Percentiles rank a stretch among this genome's conserved stretches.
These are phyloP conservation scores for Hermaeophaga mercurialis DNA, from an alignment of 2,888 invertebrate genomes.

Conservation along the genomic window DNA sequence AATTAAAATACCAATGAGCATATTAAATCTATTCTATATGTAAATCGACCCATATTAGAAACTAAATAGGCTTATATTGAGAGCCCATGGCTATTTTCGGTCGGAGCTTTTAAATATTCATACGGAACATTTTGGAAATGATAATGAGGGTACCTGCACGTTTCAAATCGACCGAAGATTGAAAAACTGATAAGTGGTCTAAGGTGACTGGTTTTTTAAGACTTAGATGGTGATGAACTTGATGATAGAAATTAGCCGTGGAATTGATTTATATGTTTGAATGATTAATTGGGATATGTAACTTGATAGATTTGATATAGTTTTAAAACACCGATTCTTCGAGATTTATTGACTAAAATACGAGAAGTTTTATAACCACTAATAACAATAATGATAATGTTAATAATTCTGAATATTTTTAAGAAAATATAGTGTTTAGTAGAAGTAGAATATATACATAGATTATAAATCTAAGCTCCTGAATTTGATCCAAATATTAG, in stretches of 20 bases:
- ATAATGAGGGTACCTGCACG: conserved; percentile 12
- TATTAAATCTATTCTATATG: conserved; percentile 27
- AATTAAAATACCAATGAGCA: conserved; percentile 22
- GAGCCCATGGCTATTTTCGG: conserved; percentile 2
- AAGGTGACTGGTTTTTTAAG: background rate
- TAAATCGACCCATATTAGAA: conserved; percentile 24
- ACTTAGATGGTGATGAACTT: background rate
- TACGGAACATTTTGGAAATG: conserved; percentile 8
- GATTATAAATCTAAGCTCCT: too few relatives aligned
- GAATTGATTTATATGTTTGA: conserved; percentile 3
- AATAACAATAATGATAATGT: too few relatives aligned
- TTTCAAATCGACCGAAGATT: conserved; percentile 1
- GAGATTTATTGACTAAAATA: conserved; percentile 6
- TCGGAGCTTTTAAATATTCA: conserved; percentile 8
- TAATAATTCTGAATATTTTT: too few relatives aligned
- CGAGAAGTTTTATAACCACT: too few relatives aligned
- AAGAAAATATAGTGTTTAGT: too few relatives aligned
- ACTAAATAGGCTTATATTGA: conserved; percentile 21
- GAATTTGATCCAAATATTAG: too few relatives aligned
- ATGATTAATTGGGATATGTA: conserved; percentile 1
- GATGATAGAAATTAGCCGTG: conserved; percentile 8
- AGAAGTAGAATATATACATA: too few relatives aligned
- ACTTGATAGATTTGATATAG: conserved; percentile 1
- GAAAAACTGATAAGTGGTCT: conserved; percentile 3
- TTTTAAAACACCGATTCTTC: background rate